A percentile compares a stretch with the other conserved stretches of the same genome.
These are phyloP conservation scores for Dinocampus coccinellae DNA, from an alignment of 2,888 invertebrate species.

Conservation along the genomic window DNA sequence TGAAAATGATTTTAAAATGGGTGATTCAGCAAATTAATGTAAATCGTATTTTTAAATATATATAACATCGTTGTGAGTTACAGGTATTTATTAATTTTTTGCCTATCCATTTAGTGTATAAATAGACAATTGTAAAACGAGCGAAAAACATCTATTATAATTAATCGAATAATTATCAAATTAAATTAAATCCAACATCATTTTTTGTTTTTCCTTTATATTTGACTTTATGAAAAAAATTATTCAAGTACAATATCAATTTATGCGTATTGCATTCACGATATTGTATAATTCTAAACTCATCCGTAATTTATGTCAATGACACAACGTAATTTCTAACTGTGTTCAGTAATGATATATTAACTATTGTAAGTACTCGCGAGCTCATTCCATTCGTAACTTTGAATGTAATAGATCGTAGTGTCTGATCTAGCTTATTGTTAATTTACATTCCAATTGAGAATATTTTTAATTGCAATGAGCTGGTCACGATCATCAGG, in stretches of 20 bases:
- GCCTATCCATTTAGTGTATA: too few relatives aligned
- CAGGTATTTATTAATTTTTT: background rate
- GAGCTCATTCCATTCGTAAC: background rate
- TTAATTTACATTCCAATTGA: background rate
- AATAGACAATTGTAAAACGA: too few relatives aligned
- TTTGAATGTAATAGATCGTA: background rate
- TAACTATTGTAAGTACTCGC: background rate
- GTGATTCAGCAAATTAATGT: background rate
- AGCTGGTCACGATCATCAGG: slow-evolving; percentile 49
- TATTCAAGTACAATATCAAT: too few relatives aligned
- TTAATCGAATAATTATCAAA: too few relatives aligned
- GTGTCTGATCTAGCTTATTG: background rate
- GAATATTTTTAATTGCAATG: slow-evolving; percentile 1
- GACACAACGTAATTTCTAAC: too few relatives aligned
- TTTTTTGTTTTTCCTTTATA: too few relatives aligned
- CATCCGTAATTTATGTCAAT: too few relatives aligned
- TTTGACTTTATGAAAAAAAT: too few relatives aligned
- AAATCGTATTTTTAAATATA: too few relatives aligned
- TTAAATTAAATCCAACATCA: too few relatives aligned
- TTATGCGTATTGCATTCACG: too few relatives aligned
- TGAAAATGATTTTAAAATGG: slow-evolving; percentile 71
- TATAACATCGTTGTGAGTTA: background rate
- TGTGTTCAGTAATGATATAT: background rate
- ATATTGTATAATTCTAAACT: too few relatives aligned
- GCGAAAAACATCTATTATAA: background rate